Base-by-base conservation (phyloP, 2,797 vertebrate species). In the Epinephelus coioides region DNA sequence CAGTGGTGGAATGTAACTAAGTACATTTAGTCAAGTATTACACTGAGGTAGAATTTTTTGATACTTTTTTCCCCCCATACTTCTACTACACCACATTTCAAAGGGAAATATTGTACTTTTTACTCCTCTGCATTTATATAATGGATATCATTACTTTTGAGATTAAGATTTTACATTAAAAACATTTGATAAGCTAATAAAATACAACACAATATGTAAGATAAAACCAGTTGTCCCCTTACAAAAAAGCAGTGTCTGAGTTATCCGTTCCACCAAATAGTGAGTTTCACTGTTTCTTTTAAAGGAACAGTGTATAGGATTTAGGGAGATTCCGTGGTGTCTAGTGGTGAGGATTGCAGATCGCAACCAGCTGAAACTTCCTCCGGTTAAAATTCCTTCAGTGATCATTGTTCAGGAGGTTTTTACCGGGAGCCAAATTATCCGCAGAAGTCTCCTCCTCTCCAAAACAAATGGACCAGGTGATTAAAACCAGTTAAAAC, bases 21-120 rank as follows among this genome's bases (percentile, higher is more conserved):
- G n/a, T 47, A 47, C 54, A 38, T 72, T 53, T n/a, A 51, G 27
- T 54, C 5, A 75, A 63, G 40, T 21, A 19, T 57, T 40, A 6
- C 34, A 34, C 57, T 51, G n/a, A 23, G 8, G 4, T 10, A 19
- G 21, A 60, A 6, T 17, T 59, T 23, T 7, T 6, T 51, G 34
- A 6, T 30, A 53, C 9, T 12, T 12, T 40, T 40, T 40, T 40
- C 10, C 38, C 6, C 9, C 2, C 3, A 40, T 40, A 60, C 25
- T 18, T 30, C 13, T 7, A 53, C 14, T 53, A 9, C 49, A n/a
- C n/a, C 18, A 46, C 38, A 71, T n/a, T 23, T 49, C 21, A 63
- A 11, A 47, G 2, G 15, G 38, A 60, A 56, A 67, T 14, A 3
- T 25, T 7, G 2, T 6, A 8, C 7, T 13, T 34, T 34, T 34